phyloP scores from a whole-genome alignment of 2,113 vertebrate genomes.

The Corythoichthys haematopterus region DNA sequence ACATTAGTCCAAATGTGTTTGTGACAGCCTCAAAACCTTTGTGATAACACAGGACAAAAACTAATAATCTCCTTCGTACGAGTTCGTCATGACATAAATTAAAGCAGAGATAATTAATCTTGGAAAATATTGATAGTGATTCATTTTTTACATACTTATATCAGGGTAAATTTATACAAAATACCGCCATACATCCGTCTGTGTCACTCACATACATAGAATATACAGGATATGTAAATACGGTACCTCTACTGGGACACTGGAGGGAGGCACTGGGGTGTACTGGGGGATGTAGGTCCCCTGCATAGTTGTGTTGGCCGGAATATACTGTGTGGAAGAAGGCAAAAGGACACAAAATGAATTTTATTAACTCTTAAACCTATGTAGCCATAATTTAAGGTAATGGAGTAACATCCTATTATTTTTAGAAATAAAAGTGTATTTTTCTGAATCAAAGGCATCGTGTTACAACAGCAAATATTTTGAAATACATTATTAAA shows the following conservation, averaged over 20 bases:
- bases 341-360: slow-evolving; percentile 20
- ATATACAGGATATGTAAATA: background rate
- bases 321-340: slow-evolving; percentile 76
- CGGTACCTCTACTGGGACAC: slow-evolving; percentile 80
- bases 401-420: background rate
- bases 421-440: background rate
- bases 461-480: background rate
- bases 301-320: slow-evolving; percentile 82
- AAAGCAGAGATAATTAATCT: background rate
- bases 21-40: background rate
- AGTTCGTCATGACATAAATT: background rate
- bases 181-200: background rate
- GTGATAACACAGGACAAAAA: background rate
- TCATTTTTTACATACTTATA: background rate
- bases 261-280: slow-evolving; percentile 81
- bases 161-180: background rate
- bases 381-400: background rate
- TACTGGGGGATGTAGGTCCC: slow-evolving; percentile 87
- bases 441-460: background rate
- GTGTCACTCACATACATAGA: background rate
- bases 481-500: background rate
- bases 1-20: background rate
- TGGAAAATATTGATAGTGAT: background rate
- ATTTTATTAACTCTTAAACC: background rate
- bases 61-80: background rate